A percentile compares a stretch with the other conserved stretches of the same genome.
These are phyloP conservation scores for Epinephelus malabaricus DNA, from an alignment of 2,797 vertebrate species.

Conservation along the genomic window DNA sequence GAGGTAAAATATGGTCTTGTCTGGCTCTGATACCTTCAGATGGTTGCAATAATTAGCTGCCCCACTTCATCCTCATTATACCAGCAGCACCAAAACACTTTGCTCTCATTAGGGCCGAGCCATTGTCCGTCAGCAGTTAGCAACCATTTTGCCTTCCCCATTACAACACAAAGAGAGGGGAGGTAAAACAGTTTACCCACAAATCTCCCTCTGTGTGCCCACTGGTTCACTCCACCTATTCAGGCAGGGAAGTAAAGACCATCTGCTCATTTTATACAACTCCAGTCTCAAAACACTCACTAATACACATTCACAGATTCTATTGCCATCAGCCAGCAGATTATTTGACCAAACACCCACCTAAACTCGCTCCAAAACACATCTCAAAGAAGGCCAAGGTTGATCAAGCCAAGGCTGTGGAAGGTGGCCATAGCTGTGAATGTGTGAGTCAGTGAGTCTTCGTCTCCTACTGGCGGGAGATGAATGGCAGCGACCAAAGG, in stretches of 20 bases:
- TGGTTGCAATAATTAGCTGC: conserved; percentile 74
- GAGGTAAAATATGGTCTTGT: conserved; percentile 40
- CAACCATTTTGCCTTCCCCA: conserved; percentile 78
- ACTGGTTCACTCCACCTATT: conserved; percentile 81
- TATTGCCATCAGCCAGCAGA: conserved; percentile 76
- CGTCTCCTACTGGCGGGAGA: conserved; percentile 60
- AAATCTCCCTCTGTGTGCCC: conserved; percentile 81
- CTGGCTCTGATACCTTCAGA: conserved; percentile 60
- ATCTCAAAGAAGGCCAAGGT: conserved; percentile 62
- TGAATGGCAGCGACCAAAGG: conserved; percentile 69
- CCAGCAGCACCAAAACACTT: conserved; percentile 77
- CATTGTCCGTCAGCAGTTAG: conserved; percentile 75
- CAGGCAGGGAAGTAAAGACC: conserved; percentile 80
- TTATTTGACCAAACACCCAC: conserved; percentile 77
- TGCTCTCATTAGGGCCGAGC: conserved; percentile 74
- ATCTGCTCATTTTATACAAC: conserved; percentile 83
- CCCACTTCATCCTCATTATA: conserved; percentile 78
- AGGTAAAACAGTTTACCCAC: conserved; percentile 84
- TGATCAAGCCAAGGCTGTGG: conserved; percentile 49
- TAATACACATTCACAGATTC: conserved; percentile 72
- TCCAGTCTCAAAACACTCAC: conserved; percentile 68
- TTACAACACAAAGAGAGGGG: conserved; percentile 79
- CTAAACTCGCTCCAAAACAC: conserved; percentile 62
- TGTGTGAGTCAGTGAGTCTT: conserved; percentile 48
- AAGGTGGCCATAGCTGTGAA: conserved; percentile 61